phyloP scores from a whole-genome alignment of 2,797 vertebrate genomes.

The Philypnodon macrostomus region DNA sequence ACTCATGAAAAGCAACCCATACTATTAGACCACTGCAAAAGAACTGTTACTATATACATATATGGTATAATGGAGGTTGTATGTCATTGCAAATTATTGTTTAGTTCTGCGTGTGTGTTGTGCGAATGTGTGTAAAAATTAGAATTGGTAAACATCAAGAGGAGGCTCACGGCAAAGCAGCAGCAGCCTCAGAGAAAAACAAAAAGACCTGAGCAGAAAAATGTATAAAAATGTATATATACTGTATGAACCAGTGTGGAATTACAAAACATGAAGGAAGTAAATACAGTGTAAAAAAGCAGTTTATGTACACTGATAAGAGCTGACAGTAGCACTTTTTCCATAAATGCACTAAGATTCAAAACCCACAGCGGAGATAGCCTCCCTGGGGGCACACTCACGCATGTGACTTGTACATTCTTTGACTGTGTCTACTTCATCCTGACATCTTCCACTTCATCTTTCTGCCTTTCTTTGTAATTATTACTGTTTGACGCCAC shows the following conservation, averaged over 20 bases:
- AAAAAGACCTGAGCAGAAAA: conserved; percentile 15
- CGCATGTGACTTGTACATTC: conserved; percentile 22
- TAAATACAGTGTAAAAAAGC: conserved; percentile 27
- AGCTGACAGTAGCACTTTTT: conserved; percentile 62
- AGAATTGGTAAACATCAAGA: conserved; percentile 51
- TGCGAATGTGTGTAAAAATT: conserved; percentile 43
- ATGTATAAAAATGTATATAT: background rate
- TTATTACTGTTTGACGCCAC: conserved; percentile 10
- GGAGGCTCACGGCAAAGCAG: conserved; percentile 58
- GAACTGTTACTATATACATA: conserved; percentile 25
- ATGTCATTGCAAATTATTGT: conserved; percentile 12
- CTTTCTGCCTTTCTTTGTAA: conserved; percentile 19
- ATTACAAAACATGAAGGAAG: too few relatives aligned
- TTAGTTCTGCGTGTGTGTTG: conserved; percentile 42
- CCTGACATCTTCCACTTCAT: conserved; percentile 34
- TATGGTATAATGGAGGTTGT: conserved; percentile 12
- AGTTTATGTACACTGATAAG: conserved; percentile 43
- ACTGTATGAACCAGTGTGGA: too few relatives aligned
- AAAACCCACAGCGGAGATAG: conserved; percentile 45
- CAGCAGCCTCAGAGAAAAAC: conserved; percentile 59
- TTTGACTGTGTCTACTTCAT: conserved; percentile 22
- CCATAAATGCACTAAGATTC: conserved; percentile 58
- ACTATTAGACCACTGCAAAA: conserved; percentile 44
- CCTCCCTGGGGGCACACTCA: conserved; percentile 45
- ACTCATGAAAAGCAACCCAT: conserved; percentile 62